Percentiles rank a stretch among this genome's conserved stretches.
phyloP scores from a whole-genome alignment of 2,888 invertebrate genomes.

The Troglohyphantes excavatus region DNA sequence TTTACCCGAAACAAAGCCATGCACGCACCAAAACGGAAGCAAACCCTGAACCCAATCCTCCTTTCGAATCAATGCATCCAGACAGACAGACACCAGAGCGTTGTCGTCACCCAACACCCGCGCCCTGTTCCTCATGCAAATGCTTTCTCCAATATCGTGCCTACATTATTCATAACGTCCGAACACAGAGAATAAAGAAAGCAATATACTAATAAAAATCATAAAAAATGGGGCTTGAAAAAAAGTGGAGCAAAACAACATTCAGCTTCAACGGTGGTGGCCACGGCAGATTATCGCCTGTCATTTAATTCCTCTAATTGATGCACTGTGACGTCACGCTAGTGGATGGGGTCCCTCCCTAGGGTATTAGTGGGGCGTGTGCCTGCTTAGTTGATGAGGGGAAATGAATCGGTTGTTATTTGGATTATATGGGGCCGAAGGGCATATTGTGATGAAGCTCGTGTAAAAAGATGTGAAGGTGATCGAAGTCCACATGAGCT shows the following conservation, averaged over 20 bases:
- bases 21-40: slow-evolving; percentile 33
- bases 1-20: not conserved
- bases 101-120: slow-evolving; percentile 67
- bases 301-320: slow-evolving; percentile 78
- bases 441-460: too few species aligned
- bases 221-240: slow-evolving; percentile 18
- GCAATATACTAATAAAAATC: not conserved
- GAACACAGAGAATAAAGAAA: not conserved
- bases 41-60: slow-evolving; percentile 39
- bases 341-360: slow-evolving; percentile 30
- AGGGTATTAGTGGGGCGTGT: slow-evolving; percentile 67
- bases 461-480: too few species aligned
- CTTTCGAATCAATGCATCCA: slow-evolving; percentile 56
- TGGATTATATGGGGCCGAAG: too few species aligned
- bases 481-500: too few species aligned
- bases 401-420: slow-evolving; percentile 34
- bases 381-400: slow-evolving; percentile 41
- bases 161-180: slow-evolving; percentile 74
- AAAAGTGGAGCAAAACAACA: slow-evolving; percentile 44
- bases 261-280: slow-evolving; percentile 65
- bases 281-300: slow-evolving; percentile 73
- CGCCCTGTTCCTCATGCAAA: slow-evolving; percentile 43
- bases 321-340: slow-evolving; percentile 70
- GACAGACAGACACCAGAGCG: slow-evolving; percentile 65
- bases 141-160: slow-evolving; percentile 74